Conservation (phyloP, 2,113 vertebrate genomes). For the Seriola dumerili region DNA sequence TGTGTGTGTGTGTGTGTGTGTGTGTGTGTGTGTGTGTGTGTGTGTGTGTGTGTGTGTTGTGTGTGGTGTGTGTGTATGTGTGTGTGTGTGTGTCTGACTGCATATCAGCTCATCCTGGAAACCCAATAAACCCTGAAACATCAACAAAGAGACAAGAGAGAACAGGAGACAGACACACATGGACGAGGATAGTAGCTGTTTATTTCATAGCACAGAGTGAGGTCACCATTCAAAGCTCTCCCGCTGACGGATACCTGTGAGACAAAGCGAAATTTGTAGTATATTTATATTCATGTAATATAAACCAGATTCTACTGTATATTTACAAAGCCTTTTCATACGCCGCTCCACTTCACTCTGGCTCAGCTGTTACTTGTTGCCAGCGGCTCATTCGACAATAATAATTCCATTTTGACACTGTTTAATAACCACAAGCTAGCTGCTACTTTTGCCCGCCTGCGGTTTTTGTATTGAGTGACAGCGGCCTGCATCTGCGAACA, state of each 20-base stretch:
- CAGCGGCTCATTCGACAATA: too few species aligned
- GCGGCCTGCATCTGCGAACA: background rate
- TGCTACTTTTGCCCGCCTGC: too few species aligned
- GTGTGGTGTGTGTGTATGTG: background rate
- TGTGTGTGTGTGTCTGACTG: slow-evolving; percentile 19
- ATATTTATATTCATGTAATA: background rate
- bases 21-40: slow-evolving; percentile 1
- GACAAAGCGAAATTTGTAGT: background rate
- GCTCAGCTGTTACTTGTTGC: too few species aligned
- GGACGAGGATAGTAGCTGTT: background rate
- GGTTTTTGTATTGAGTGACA: too few species aligned
- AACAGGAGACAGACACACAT: background rate
- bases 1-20: slow-evolving; percentile 22
- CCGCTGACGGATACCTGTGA: background rate
- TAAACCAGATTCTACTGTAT: too few species aligned
- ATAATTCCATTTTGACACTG: too few species aligned
- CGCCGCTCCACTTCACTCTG: too few species aligned
- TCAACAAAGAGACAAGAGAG: slow-evolving; percentile 34
- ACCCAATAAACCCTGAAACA: slow-evolving; percentile 31
- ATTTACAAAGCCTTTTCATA: too few species aligned
- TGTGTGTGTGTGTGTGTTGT: background rate
- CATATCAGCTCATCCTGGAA: slow-evolving; percentile 8
- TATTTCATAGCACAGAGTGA: slow-evolving; percentile 8
- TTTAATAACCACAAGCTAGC: too few species aligned
- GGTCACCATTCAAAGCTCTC: background rate